These are phyloP conservation scores for Drosophila arizonae DNA, from an alignment of 1,140 invertebrate species.

Conservation along the genomic window DNA sequence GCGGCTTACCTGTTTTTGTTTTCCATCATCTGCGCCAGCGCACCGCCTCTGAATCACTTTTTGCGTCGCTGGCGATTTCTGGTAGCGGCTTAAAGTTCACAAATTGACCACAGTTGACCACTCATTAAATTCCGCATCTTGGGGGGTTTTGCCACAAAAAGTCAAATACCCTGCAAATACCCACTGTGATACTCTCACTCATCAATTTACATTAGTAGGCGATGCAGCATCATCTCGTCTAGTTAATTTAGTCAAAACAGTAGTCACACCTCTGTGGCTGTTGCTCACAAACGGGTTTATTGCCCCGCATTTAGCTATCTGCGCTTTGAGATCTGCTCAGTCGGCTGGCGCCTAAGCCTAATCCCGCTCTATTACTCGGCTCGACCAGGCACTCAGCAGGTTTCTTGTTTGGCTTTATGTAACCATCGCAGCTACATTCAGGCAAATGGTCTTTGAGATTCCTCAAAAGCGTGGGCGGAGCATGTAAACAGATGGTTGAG, in stretches of 20 bases:
- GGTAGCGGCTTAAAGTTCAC: conserved; percentile 56
- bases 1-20: conserved; percentile 49
- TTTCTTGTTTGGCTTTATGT: conserved; percentile 52
- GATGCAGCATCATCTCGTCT: conserved; percentile 16
- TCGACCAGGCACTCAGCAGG: conserved; percentile 60
- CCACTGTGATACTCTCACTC: conserved; percentile 17
- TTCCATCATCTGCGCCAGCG: conserved; percentile 40
- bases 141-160: conserved; percentile 20
- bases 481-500: neutral
- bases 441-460: conserved; percentile 13
- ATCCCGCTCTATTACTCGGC: conserved; percentile 47
- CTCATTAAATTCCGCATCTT: conserved; percentile 42
- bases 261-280: conserved; percentile 19
- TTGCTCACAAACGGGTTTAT: conserved; percentile 41
- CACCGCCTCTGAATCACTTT: conserved; percentile 51
- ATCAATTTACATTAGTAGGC: conserved; percentile 1
- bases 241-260: conserved; percentile 28
- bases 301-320: conserved; percentile 30
- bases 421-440: conserved; percentile 10
- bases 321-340: conserved; percentile 15
- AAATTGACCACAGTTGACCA: conserved; percentile 68
- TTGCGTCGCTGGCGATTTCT: neutral
- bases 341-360: conserved; percentile 32
- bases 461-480: neutral
- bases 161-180: neutral